A percentile compares a stretch with the other conserved stretches of the same genome.
These are phyloP conservation scores for Silvanus unidentatus DNA, from an alignment of 2,888 invertebrate genomes.

Conservation along the genomic window DNA sequence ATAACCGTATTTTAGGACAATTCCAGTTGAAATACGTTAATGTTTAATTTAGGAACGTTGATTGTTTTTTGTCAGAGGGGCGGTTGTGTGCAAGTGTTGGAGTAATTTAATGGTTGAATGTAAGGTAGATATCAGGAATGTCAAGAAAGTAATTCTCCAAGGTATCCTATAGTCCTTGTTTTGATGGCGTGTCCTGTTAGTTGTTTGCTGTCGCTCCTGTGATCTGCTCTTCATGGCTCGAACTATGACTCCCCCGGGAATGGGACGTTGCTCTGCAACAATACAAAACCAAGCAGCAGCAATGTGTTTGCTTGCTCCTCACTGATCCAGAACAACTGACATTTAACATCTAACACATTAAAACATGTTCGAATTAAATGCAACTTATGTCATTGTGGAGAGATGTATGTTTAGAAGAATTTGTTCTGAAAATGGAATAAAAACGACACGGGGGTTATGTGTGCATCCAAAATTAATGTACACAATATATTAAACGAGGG, in stretches of 20 bases:
- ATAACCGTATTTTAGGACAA: too few relatives aligned
- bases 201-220: background rate
- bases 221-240: slow-evolving; percentile 3
- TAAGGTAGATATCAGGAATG: background rate
- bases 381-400: background rate
- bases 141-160: slow-evolving; percentile 1
- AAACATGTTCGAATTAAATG: slow-evolving; percentile 1
- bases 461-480: too few relatives aligned
- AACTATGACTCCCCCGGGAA: background rate
- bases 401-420: background rate
- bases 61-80: too few relatives aligned
- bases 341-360: slow-evolving; percentile 8
- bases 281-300: background rate
- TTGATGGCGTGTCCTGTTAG: slow-evolving; percentile 1
- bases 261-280: background rate
- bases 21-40: too few relatives aligned
- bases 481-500: too few relatives aligned
- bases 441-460: too few relatives aligned
- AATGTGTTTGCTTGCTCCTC: slow-evolving; percentile 4
- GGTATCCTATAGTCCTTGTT: background rate
- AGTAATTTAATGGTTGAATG: background rate
- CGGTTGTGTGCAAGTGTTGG: too few relatives aligned
- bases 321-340: slow-evolving; percentile 12
- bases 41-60: too few relatives aligned
- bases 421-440: too few relatives aligned